phyloP scores from a whole-genome alignment of 1,140 invertebrate genomes.

The Galleria mellonella region DNA sequence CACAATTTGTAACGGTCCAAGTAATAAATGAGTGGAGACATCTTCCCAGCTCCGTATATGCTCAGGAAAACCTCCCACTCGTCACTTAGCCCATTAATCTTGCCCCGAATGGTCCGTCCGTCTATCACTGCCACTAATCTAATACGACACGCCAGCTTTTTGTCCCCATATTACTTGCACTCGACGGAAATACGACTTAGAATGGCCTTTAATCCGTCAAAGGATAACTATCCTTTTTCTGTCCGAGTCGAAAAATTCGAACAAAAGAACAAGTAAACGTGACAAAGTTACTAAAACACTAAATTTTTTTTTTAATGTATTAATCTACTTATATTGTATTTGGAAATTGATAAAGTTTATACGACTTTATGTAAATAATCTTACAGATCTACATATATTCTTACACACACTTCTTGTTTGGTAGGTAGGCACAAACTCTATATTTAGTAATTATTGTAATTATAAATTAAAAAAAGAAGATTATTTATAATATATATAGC shows the following conservation, averaged over 20 bases:
- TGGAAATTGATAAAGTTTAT: too few relatives aligned
- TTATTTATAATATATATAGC: too few relatives aligned
- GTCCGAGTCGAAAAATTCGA: slow-evolving; percentile 32
- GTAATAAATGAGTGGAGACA: slow-evolving; percentile 46
- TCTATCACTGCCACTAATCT: slow-evolving; percentile 68
- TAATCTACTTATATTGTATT: too few relatives aligned
- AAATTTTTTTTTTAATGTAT: too few relatives aligned
- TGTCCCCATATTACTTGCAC: slow-evolving; percentile 55
- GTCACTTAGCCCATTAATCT: slow-evolving; percentile 70
- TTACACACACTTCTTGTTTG: too few relatives aligned
- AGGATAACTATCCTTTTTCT: slow-evolving; percentile 35
- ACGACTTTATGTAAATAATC: too few relatives aligned
- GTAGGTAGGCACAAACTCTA: too few relatives aligned
- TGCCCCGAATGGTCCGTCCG: slow-evolving; percentile 48
- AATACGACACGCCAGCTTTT: slow-evolving; percentile 70
- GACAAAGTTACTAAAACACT: too few relatives aligned
- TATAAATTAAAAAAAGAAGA: too few relatives aligned
- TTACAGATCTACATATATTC: too few relatives aligned
- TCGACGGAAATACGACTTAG: slow-evolving; percentile 46
- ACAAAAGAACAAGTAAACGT: too few relatives aligned
- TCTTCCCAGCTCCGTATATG: slow-evolving; percentile 34
- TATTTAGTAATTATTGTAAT: too few relatives aligned
- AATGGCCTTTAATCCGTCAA: slow-evolving; percentile 52
- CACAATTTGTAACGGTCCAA: slow-evolving; percentile 31
- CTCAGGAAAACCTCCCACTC: slow-evolving; percentile 43